Conservation (phyloP, 2,113 vertebrate species). For the Glaucomys volans region DNA sequence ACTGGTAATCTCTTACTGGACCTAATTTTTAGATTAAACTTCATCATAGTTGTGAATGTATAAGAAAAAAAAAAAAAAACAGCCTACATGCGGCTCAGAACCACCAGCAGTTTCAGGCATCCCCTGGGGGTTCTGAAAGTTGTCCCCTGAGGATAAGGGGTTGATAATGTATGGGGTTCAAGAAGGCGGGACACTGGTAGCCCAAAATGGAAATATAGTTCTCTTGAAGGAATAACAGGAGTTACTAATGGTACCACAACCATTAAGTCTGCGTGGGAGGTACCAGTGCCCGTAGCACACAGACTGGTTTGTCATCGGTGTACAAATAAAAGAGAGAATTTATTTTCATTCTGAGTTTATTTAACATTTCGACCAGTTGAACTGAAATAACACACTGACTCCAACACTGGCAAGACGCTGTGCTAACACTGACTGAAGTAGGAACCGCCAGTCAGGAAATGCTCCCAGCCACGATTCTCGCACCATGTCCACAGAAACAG, state of each 20-base stretch:
- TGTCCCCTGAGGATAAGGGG: background rate
- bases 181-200: background rate
- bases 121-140: background rate
- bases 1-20: background rate
- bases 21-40: background rate
- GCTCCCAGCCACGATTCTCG: conserved; percentile 25
- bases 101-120: background rate
- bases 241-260: background rate
- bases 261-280: background rate
- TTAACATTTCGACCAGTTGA: conserved; percentile 87
- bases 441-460: conserved; percentile 63
- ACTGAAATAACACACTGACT: conserved; percentile 86
- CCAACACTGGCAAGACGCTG: conserved; percentile 79
- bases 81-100: background rate
- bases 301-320: background rate
- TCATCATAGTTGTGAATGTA: background rate
- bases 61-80: background rate
- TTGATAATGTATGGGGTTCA: rapidly evolving
- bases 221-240: background rate
- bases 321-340: conserved; percentile 56
- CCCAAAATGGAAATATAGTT: background rate
- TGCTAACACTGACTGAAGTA: conserved; percentile 80
- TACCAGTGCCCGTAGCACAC: background rate
- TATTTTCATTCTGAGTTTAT: conserved; percentile 85
- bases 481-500: conserved; percentile 41